Percentiles rank a stretch among this genome's conserved stretches.
Evolutionary conservation across 2,797 vertebrate species (phyloP).

Genomic region (Phrynocephalus forsythii): DNA sequence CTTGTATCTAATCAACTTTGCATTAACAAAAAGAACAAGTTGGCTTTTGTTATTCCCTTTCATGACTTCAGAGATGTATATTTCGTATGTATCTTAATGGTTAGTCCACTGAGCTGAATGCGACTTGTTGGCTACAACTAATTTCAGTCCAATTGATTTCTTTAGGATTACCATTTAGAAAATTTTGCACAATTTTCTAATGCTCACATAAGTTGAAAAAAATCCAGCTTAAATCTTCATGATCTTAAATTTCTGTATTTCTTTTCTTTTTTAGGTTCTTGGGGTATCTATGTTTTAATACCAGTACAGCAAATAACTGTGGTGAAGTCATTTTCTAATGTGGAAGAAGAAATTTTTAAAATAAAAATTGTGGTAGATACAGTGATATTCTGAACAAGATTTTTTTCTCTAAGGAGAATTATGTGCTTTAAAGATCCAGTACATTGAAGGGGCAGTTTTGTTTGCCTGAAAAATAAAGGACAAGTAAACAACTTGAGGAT

Average conservation of each 20-base stretch:
- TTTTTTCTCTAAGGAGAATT: constrained; percentile 92
- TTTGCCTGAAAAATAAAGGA: constrained; percentile 92
- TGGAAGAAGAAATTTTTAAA: constrained; percentile 89
- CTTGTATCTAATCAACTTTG: constrained; percentile 41
- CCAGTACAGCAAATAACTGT: constrained; percentile 86
- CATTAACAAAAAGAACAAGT: constrained; percentile 61
- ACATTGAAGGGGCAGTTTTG: constrained; percentile 97
- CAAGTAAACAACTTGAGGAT: constrained; percentile 88
- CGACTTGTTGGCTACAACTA: too few species aligned
- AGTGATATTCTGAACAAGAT: constrained; percentile 94
- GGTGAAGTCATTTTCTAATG: constrained; percentile 90
- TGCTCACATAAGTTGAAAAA: constrained; percentile 20
- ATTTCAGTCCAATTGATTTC: too few species aligned
- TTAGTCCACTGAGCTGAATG: too few species aligned
- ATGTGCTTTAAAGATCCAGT: constrained; percentile 94
- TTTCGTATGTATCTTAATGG: neutral
- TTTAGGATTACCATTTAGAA: too few species aligned
- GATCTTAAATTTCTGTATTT: constrained; percentile 68
- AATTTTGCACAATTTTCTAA: constrained; percentile 17
- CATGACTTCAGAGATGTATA: too few species aligned
- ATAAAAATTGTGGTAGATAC: constrained; percentile 85
- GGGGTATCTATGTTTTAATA: constrained; percentile 99
- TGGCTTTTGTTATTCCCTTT: neutral
- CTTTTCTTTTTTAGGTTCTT: constrained; percentile 88
- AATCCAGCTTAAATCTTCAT: neutral